Base-by-base conservation (phyloP, 2,888 invertebrate species). In the Silvanus unidentatus region DNA sequence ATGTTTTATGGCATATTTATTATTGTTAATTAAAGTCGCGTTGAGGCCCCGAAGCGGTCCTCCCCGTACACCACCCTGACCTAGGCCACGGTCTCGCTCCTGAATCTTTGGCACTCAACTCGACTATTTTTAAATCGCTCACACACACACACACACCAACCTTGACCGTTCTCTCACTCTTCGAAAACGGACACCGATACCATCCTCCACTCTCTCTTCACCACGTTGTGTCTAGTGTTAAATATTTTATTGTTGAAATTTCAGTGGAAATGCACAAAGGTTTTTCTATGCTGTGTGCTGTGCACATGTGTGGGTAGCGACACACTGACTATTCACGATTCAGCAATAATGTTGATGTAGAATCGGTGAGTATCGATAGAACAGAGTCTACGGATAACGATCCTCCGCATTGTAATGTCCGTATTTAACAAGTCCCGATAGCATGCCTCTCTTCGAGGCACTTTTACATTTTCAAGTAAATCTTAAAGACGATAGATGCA, bases 271-370 rank as follows among this genome's bases (percentile, higher is more conserved):
- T n/a, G n/a, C n/a, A n/a, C n/a, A n/a, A n/a, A n/a, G n/a, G n/a
- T n/a, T n/a, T n/a, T n/a, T n/a, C n/a, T n/a, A n/a, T n/a, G n/a
- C n/a, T n/a, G 35, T 43, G 36, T 38, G 40, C 30, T 45, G 42
- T 37, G 40, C 41, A 39, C 36, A 38, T 54, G 64, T 62, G 68
- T 67, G 65, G 66, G 68, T 50, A 59, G 60, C 62, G 60, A 68
- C 69, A 68, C 58, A 63, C 62, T 64, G 65, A 63, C 67, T 64
- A 67, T 69, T 66, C 70, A 70, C 71, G 70, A 71, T 68, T 66
- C 64, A 63, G 70, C 70, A 68, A 69, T 71, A 71, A 71, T 67
- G 68, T 64, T 66, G 69, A 69, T 69, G 70, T 70, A 68, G 68
- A 68, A 68, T 67, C 67, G 68, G 58, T 62, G 62, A 22, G 66